Evolutionary conservation across 2,888 invertebrate genomes (phyloP).

Genomic region (Temnothorax ravouxi): DNA sequence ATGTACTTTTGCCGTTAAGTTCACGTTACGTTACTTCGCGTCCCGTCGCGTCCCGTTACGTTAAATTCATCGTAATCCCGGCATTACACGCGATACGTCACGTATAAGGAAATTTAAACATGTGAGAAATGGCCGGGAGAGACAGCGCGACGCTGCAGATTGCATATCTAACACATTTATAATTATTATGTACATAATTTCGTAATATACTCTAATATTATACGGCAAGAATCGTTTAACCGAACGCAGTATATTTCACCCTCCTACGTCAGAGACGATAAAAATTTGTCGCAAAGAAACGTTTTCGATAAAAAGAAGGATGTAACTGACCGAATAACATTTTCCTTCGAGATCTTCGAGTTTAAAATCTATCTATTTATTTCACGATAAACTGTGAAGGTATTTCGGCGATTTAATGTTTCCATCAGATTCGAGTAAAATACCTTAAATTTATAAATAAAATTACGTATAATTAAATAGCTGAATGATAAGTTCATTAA

Average conservation of each 20-base stretch:
- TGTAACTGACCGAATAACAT: not conserved
- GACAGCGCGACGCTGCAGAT: constrained; percentile 5
- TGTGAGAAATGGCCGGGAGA: constrained; percentile 33
- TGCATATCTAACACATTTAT: constrained; percentile 34
- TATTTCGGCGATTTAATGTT: not conserved
- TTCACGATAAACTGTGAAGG: not conserved
- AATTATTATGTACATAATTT: constrained; percentile 57
- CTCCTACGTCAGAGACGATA: not conserved
- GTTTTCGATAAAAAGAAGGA: not conserved
- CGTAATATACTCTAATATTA: constrained; percentile 30
- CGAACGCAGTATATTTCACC: constrained; percentile 1
- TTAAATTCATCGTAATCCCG: too few species aligned
- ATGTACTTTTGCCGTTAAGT: too few species aligned
- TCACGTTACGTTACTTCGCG: too few species aligned
- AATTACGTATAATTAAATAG: not conserved
- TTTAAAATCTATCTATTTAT: not conserved
- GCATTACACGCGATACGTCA: constrained; percentile 40
- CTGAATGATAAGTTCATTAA: constrained; percentile 1
- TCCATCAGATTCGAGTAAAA: not conserved
- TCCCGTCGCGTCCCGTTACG: too few species aligned
- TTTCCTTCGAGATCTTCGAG: not conserved
- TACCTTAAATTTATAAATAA: not conserved
- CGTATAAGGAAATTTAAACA: constrained; percentile 24
- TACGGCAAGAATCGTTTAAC: constrained; percentile 37
- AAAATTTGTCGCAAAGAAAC: constrained; percentile 26